A percentile compares a stretch with the other conserved stretches of the same genome.
Conservation (phyloP, 2,113 vertebrate genomes). For the Tetrax tetrax region DNA sequence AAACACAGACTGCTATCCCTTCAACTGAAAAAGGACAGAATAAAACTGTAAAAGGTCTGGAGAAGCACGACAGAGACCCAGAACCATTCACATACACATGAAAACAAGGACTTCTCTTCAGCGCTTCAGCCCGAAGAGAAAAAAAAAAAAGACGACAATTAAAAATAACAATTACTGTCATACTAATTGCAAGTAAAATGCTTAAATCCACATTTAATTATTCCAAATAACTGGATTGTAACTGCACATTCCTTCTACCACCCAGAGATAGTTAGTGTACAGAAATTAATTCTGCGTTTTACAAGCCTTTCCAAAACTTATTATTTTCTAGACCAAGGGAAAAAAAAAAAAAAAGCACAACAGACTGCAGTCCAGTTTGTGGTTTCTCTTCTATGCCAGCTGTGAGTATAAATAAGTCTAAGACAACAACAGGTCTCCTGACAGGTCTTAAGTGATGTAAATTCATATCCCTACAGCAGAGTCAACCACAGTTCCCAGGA, state of each 20-base stretch:
- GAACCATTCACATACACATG: background rate
- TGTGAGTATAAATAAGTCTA: background rate
- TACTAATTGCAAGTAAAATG: background rate
- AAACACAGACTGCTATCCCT: background rate
- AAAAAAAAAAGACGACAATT: background rate
- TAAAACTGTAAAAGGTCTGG: background rate
- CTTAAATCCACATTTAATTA: background rate
- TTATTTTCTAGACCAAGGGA: background rate
- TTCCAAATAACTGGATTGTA: background rate
- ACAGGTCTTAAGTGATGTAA: background rate
- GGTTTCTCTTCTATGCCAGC: background rate
- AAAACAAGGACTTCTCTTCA: background rate
- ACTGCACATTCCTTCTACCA: background rate
- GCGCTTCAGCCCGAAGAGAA: background rate
- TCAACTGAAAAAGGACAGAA: background rate
- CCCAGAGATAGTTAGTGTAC: background rate
- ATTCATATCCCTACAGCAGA: background rate
- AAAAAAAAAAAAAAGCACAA: background rate
- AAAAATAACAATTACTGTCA: background rate
- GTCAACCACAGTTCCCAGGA: background rate
- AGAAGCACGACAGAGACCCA: background rate
- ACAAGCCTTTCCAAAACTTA: background rate
- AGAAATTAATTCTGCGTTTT: background rate
- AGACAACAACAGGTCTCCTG: background rate
- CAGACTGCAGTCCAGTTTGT: background rate